phyloP scores from a whole-genome alignment of 2,113 vertebrate species.

The Vulpes vulpes region DNA sequence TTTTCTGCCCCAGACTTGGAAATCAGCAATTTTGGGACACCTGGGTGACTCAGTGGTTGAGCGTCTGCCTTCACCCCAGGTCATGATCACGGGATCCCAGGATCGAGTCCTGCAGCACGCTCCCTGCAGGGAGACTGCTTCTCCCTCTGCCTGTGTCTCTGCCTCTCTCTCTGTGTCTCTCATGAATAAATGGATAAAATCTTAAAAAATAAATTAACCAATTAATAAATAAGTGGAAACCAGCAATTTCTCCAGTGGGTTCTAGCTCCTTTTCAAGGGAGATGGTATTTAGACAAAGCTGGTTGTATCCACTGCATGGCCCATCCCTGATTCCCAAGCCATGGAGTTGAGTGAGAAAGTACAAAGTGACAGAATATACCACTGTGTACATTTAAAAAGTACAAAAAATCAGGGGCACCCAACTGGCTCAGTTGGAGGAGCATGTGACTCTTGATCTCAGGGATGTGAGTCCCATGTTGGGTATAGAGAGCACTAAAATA shows the following conservation, averaged over 20 bases:
- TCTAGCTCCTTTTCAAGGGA: neutral
- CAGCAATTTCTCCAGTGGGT: neutral
- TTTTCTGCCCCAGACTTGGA: neutral
- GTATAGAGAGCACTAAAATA: neutral
- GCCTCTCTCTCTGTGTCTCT: too few species aligned
- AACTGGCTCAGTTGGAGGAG: neutral
- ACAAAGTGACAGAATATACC: neutral
- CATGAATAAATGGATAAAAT: too few species aligned
- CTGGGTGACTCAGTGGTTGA: too few species aligned
- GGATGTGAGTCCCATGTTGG: neutral
- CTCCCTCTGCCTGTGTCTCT: too few species aligned
- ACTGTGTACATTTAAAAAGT: neutral
- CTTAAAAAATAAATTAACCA: too few species aligned
- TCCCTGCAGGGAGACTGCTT: too few species aligned
- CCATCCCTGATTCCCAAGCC: neutral
- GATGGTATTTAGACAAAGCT: neutral
- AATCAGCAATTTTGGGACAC: neutral
- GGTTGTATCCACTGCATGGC: rapidly evolving
- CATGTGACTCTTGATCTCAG: neutral
- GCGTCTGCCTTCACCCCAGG: too few species aligned
- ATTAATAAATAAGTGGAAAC: too few species aligned
- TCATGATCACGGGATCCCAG: too few species aligned
- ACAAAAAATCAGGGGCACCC: neutral
- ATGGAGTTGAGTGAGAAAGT: neutral
- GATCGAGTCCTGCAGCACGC: too few species aligned